Base-by-base conservation (phyloP, 2,888 invertebrate species). In the Rhingia rostrata region DNA sequence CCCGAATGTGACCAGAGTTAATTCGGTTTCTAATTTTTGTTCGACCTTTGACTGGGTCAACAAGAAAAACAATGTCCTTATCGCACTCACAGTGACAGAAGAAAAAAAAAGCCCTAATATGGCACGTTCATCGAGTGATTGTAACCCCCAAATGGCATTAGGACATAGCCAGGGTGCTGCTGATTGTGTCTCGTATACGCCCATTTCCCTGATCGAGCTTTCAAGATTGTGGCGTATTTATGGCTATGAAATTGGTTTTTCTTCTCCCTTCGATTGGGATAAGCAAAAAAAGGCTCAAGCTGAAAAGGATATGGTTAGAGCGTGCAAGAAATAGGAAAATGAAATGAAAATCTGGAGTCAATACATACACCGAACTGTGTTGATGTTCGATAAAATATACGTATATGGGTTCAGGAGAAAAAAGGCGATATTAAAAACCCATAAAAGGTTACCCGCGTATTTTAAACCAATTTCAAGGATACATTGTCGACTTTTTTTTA, bases 11-110 rank as follows among this genome's bases (percentile, higher is more conserved):
- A 56, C 72, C 60, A n/a, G 66, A 77, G 77, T 77, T 82, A 77
- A 82, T 82, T 72, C 66, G 66, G 53, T 82, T 72, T 66, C 66
- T 72, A 72, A 81, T 81, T 81, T 75, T 51, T 37, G 22, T 63
- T 58, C 47, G 63, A 60, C 75, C 75, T 70, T 72, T 64, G 75
- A 75, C 81, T 72, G 70, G 63, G 58, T 58, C 63, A 75, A 60
- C 53, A 58, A 41, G 37, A 7, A 58, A 69, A 75, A 22, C 64
- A 75, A 75, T 69, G 67, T 54, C 43, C 67, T 74, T 74, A 67
- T 64, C 73, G 35, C 53, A 61, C 56, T 54, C 49, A n/a, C 10
- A 12, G 47, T 56, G 45, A 22, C 9, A 69, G 56, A 56, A 49
- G 32, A 63, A 32, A 4, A n/a, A 63, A 43, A 64, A 45, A 43